These are phyloP conservation scores for Neoarius graeffei DNA, from an alignment of 2,113 vertebrate species.

Conservation along the genomic window DNA sequence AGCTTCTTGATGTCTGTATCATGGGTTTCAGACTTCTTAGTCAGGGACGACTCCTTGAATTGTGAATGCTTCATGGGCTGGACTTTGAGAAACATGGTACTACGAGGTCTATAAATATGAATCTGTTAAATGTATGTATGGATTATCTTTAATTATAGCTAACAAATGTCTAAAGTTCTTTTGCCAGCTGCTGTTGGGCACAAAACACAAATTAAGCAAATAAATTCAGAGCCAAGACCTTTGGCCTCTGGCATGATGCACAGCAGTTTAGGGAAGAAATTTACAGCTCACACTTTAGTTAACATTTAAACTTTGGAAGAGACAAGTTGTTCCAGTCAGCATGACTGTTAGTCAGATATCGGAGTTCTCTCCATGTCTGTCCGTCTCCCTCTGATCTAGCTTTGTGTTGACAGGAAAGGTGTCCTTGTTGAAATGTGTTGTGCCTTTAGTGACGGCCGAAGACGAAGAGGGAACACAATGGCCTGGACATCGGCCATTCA, in stretches of 20 bases:
- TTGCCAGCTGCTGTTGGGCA: background rate
- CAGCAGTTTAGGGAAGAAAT: background rate
- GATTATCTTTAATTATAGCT: background rate
- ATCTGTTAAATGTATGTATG: background rate
- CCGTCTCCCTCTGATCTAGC: background rate
- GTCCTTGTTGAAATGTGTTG: slow-evolving; percentile 20
- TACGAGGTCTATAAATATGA: background rate
- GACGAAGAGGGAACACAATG: slow-evolving; percentile 42
- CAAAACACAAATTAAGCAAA: background rate
- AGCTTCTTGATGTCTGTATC: background rate
- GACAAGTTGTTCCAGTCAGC: background rate
- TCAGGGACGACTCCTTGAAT: background rate
- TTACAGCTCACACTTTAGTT: background rate
- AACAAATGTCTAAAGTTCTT: background rate
- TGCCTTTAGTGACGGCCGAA: slow-evolving; percentile 24
- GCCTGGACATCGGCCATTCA: slow-evolving; percentile 45
- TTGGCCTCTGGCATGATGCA: background rate
- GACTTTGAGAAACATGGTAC: background rate
- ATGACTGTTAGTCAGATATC: background rate
- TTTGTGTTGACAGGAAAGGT: background rate
- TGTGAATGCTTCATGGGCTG: background rate
- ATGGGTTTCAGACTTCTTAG: background rate
- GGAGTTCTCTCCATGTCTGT: background rate
- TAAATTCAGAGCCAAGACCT: background rate
- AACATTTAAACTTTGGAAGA: background rate